Evolutionary conservation across 2,888 invertebrate species (phyloP), one percentile per base, ranked within the genome.

Genomic region (Gari tellinella): DNA sequence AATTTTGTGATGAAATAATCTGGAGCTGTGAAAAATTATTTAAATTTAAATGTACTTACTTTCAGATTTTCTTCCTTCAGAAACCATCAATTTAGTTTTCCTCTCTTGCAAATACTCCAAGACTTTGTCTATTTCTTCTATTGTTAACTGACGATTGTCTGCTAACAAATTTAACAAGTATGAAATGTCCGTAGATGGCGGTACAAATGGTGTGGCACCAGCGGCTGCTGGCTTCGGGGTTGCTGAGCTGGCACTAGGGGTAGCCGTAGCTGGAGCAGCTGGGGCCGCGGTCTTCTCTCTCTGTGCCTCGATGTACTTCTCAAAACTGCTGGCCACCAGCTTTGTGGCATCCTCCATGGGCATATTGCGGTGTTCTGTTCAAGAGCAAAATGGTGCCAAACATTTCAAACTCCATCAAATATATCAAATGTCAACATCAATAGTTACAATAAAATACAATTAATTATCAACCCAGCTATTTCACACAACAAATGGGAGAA

Each of bases 301-400:
- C 70, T 83, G 77, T 19, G 81, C 73, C 64, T 88, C 78, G 53
- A 88, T 80, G 80, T 92, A 92, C 51, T 88, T 85, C 67, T 91
- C 91, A 88, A 92, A 93, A 85, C 90, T 92, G 66, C 90, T 88
- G 10, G 94, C 94, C 37, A 98, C 93, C 75, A 98, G 93, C 80
- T 94, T 94, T 68, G 98, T 93, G 0, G 98, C 97, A 92, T 98
- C 97, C 64, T 98, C 97, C 43, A 97, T 90, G 0, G 97, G 97
- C 97, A 98, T 98, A 93, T 98, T 98, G 84, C 98, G 95, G 92
- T 98, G 98, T 90, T 98, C 98, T 95, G 93, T 80, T 90, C 45
- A 57, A 31, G 4, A 31, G 31, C 31, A 31, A 31, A 31, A 31
- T 10, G 31, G 31, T 31, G 4, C 31, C 31, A 31, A 31, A 31